Conservation (phyloP, 2,113 vertebrate species). For the Uropsilus gracilis region DNA sequence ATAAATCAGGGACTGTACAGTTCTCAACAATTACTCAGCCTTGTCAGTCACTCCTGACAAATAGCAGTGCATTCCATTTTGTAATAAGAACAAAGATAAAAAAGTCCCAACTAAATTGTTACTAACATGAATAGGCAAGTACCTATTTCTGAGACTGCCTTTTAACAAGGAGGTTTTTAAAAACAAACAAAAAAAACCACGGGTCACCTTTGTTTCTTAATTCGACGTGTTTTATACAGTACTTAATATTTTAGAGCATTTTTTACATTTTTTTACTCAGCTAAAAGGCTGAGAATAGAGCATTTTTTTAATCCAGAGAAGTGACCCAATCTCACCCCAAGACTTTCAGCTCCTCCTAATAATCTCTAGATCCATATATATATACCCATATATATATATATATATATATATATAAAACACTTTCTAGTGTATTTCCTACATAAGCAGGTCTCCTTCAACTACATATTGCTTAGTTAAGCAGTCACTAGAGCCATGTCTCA, state of each 20-base stretch:
- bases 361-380: no score
- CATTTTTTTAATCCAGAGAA: not conserved
- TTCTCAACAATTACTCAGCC: slow-evolving; percentile 2
- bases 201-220: slow-evolving; percentile 11
- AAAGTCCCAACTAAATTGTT: not conserved
- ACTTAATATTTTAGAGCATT: not conserved
- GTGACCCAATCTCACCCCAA: not conserved
- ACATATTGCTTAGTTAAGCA: not conserved
- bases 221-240: not conserved
- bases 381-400: no score
- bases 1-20: not conserved
- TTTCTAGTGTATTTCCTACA: not conserved
- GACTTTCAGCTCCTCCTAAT: not conserved
- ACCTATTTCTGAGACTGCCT: not conserved
- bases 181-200: no score
- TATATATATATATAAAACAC: no score
- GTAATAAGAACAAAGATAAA: not conserved
- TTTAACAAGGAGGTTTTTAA: not conserved
- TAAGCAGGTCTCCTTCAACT: not conserved
- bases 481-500: not conserved
- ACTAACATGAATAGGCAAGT: not conserved
- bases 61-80: not conserved
- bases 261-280: not conserved
- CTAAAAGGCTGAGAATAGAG: not conserved
- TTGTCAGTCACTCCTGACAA: not conserved